Evolutionary conservation across 2,888 invertebrate species (phyloP).

Genomic region (Acrobasis consociella): DNA sequence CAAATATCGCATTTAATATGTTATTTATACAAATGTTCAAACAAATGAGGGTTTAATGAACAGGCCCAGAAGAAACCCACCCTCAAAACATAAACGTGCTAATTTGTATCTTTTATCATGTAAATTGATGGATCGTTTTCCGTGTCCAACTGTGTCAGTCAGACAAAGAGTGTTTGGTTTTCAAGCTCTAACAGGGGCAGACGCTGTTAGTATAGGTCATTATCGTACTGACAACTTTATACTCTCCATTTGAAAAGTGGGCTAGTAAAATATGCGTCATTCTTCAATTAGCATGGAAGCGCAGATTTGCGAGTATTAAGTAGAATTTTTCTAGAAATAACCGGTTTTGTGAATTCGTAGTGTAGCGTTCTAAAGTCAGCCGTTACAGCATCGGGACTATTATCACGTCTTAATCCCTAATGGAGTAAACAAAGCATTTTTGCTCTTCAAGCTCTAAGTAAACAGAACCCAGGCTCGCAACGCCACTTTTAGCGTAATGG

Average conservation of each 20-base stretch:
- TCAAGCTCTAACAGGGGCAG: conserved; percentile 22
- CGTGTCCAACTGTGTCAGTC: conserved; percentile 33
- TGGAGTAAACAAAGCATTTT: too few species aligned
- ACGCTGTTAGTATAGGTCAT: conserved; percentile 18
- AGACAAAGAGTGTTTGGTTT: conserved; percentile 32
- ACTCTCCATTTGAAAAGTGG: conserved; percentile 15
- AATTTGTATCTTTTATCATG: conserved; percentile 27
- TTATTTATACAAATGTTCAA: background rate
- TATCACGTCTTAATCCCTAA: too few species aligned
- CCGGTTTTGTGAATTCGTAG: too few species aligned
- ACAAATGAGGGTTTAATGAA: background rate
- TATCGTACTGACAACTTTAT: conserved; percentile 14
- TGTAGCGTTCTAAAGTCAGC: too few species aligned
- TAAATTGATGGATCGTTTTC: conserved; percentile 31
- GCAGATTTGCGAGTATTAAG: background rate
- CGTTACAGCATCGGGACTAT: too few species aligned
- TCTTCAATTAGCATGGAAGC: conserved; percentile 5
- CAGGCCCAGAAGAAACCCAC: background rate
- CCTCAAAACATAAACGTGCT: conserved; percentile 3
- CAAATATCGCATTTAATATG: too few species aligned
- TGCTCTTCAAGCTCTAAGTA: too few species aligned
- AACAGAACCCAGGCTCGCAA: too few species aligned
- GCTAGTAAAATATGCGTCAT: conserved; percentile 14
- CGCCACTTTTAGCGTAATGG: too few species aligned
- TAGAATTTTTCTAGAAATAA: too few species aligned